phyloP scores from a whole-genome alignment of 30 jellyfish, hydroid and myxozoan species.

The Morbakka virulenta region DNA sequence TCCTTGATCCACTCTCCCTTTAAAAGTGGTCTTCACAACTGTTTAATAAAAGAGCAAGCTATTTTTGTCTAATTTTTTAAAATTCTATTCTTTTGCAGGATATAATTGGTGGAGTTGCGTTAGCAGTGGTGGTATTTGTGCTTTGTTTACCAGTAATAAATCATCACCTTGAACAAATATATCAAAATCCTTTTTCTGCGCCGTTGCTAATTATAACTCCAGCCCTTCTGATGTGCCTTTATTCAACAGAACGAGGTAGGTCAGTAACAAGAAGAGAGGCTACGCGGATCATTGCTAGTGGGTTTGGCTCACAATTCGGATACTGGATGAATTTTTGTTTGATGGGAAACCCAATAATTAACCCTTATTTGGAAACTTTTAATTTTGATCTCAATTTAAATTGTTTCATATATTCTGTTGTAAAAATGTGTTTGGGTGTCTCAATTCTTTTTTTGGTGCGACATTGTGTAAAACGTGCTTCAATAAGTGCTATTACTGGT shows the following conservation, averaged over 20 bases:
- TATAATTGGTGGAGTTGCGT: neutral
- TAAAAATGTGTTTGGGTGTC: neutral
- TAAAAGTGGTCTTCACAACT: no score
- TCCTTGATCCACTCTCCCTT: no score
- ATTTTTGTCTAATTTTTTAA: neutral
- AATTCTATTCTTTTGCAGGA: neutral
- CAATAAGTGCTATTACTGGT: neutral
- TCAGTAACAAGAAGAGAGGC: neutral
- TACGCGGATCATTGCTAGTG: neutral
- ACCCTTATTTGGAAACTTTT: neutral
- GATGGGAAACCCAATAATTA: neutral
- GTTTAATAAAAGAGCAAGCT: no score
- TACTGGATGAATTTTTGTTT: neutral
- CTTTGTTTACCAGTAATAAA: neutral
- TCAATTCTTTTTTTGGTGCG: neutral
- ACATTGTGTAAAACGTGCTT: neutral
- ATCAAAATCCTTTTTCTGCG: neutral
- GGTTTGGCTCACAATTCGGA: neutral
- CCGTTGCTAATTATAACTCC: neutral
- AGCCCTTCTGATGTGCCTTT: neutral
- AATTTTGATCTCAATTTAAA: neutral
- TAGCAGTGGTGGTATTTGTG: neutral
- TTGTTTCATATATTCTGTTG: neutral
- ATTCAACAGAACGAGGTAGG: neutral
- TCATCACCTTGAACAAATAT: neutral